Evolutionary conservation across 2,113 vertebrate genomes (phyloP).

Genomic region (Amazona vittata): DNA sequence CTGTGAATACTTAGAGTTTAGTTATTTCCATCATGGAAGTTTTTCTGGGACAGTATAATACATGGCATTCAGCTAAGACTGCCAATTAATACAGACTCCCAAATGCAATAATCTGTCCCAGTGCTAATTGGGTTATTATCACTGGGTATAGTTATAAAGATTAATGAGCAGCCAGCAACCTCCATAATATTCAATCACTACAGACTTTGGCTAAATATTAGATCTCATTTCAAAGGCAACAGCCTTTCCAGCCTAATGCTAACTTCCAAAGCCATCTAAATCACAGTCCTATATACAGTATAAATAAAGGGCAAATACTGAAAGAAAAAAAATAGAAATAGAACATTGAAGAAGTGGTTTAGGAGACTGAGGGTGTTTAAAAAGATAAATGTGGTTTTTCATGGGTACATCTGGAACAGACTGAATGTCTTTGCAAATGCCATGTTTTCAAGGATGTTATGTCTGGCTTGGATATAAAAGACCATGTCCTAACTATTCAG

Average conservation of each 20-base stretch:
- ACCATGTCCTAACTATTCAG: not conserved
- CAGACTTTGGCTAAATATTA: not conserved
- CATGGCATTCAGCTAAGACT: not conserved
- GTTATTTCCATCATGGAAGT: not conserved
- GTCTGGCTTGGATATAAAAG: not conserved
- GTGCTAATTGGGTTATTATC: not conserved
- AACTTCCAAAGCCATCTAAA: not conserved
- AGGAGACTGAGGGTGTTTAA: not conserved
- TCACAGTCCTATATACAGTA: not conserved
- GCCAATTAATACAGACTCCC: not conserved
- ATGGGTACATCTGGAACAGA: not conserved
- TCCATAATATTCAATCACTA: not conserved
- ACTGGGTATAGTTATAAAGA: not conserved
- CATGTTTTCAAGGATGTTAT: not conserved
- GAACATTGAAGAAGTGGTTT: not conserved
- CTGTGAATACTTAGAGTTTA: not conserved
- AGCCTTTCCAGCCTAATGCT: not conserved
- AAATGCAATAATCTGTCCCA: not conserved
- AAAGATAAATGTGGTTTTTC: not conserved
- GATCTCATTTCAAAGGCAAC: not conserved
- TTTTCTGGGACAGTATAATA: not conserved
- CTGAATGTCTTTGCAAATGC: not conserved
- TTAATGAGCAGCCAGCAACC: not conserved
- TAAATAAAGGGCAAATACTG: not conserved
- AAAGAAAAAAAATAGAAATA: not conserved